Conservation (phyloP, 2,888 invertebrate species). For the Chromoteleia sp. region DNA sequence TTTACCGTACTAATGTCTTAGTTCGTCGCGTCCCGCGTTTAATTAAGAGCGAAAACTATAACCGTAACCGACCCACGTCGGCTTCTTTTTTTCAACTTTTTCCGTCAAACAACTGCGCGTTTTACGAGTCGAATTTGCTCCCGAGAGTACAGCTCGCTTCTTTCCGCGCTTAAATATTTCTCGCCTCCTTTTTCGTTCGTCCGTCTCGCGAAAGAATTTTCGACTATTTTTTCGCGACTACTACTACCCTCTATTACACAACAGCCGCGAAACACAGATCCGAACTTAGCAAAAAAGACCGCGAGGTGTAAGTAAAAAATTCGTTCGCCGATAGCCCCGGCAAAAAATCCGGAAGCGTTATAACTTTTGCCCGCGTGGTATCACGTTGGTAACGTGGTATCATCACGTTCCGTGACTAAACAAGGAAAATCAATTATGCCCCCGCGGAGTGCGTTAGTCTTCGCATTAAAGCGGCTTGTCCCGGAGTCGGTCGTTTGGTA, state of each 20-base stretch:
- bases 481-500: conserved; percentile 22
- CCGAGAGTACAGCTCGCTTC: not conserved
- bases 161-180: not conserved
- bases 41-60: conserved; percentile 31
- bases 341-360: conserved; percentile 54
- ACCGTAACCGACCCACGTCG: conserved; percentile 8
- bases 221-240: conserved; percentile 25
- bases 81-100: conserved; percentile 1
- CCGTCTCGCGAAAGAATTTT: conserved; percentile 27
- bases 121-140: conserved; percentile 6
- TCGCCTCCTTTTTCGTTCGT: not conserved
- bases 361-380: conserved; percentile 37
- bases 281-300: conserved; percentile 50
- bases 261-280: conserved; percentile 39
- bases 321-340: conserved; percentile 36
- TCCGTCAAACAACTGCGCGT: not conserved
- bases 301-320: conserved; percentile 44
- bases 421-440: conserved; percentile 69
- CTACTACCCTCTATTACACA: conserved; percentile 34
- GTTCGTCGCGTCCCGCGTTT: conserved; percentile 17
- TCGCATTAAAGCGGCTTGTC: conserved; percentile 28
- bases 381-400: conserved; percentile 26
- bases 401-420: conserved; percentile 55
- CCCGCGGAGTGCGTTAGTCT: conserved; percentile 53
- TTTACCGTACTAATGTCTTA: conserved; percentile 40